Conservation (phyloP, 2,113 vertebrate genomes). For the Bubalus kerabau region DNA sequence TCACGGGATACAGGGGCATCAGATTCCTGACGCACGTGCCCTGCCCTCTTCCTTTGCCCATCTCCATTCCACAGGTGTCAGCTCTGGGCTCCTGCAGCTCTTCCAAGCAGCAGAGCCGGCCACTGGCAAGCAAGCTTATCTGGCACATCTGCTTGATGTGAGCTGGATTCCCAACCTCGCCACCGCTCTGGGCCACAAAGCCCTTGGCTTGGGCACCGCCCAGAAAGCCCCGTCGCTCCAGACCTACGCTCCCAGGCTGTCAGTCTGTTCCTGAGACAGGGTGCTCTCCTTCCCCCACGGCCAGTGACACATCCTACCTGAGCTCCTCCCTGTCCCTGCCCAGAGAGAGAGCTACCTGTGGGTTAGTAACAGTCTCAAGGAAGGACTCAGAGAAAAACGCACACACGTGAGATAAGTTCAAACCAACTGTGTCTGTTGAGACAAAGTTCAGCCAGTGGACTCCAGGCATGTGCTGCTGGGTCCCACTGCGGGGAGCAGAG, state of each 20-base stretch:
- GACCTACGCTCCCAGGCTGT: background rate
- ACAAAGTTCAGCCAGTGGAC: background rate
- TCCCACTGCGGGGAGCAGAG: background rate
- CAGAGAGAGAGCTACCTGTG: background rate
- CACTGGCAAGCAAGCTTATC: background rate
- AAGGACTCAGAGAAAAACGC: background rate
- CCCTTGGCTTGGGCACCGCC: background rate
- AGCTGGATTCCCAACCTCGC: background rate
- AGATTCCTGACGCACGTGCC: accelerated
- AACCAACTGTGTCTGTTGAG: background rate
- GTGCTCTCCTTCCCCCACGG: background rate
- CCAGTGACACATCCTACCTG: background rate
- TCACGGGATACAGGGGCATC: background rate
- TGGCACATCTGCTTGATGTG: background rate
- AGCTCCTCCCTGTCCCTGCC: background rate
- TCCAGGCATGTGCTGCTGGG: background rate
- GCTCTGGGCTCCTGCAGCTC: background rate
- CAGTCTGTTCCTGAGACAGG: background rate
- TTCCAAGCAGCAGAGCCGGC: background rate
- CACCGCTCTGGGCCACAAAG: background rate
- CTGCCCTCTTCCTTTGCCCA: background rate
- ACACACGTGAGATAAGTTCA: background rate
- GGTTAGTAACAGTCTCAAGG: background rate
- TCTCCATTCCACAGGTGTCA: background rate
- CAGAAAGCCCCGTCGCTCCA: background rate